phyloP scores from a whole-genome alignment of 2,797 vertebrate species.

The Bovichtus diacanthus region DNA sequence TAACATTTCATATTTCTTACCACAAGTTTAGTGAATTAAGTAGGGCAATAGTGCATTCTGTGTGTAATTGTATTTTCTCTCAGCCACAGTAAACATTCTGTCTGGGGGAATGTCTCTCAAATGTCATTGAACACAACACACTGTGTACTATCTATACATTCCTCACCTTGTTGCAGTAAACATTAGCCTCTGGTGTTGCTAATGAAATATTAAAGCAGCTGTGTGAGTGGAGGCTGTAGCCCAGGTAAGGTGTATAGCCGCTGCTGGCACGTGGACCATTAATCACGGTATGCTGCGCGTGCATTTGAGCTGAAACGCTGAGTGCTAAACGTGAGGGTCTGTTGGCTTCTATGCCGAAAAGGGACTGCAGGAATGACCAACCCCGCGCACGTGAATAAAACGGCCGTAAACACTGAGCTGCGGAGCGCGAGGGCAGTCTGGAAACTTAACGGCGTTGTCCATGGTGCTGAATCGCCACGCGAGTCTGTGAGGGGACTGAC shows the following conservation, averaged over 20 bases:
- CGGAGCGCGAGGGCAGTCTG: conserved; percentile 1
- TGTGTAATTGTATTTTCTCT: neutral
- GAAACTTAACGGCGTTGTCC: conserved; percentile 68
- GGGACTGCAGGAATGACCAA: conserved; percentile 52
- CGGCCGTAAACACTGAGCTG: neutral
- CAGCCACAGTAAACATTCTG: neutral
- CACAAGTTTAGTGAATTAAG: conserved; percentile 8
- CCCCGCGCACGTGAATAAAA: conserved; percentile 36
- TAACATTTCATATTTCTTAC: conserved; percentile 1
- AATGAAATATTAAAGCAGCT: conserved; percentile 29
- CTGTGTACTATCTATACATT: neutral
- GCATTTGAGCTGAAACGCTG: conserved; percentile 4
- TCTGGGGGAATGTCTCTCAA: neutral
- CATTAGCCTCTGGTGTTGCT: neutral
- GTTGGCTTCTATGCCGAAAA: conserved; percentile 14
- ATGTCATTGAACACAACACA: neutral
- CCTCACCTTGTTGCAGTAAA: conserved; percentile 16
- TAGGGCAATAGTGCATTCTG: neutral
- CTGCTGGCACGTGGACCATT: conserved; percentile 54
- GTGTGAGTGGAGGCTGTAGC: conserved; percentile 12
- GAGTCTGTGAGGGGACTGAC: conserved; percentile 25
- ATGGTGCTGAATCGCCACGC: conserved; percentile 61
- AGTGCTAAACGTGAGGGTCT: conserved; percentile 14
- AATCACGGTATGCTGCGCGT: conserved; percentile 42
- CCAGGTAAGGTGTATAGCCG: neutral